phyloP scores from a whole-genome alignment of 2,113 vertebrate species.

The Dicaeum eximium region DNA sequence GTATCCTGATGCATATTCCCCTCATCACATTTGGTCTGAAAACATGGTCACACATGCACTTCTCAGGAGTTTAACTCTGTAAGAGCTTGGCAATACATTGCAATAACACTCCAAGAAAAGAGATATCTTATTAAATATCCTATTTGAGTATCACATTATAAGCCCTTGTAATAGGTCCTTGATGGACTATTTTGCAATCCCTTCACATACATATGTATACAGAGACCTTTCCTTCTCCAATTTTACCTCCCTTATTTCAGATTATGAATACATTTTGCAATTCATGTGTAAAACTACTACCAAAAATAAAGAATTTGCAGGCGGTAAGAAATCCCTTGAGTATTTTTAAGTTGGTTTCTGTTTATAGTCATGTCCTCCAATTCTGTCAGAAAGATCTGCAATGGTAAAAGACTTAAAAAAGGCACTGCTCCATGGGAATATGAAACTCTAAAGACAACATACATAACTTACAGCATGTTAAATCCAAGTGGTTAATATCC shows the following conservation, averaged over 20 bases:
- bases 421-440: background rate
- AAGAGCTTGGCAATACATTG: background rate
- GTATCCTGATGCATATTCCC: background rate
- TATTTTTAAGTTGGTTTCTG: background rate
- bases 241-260: background rate
- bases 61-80: background rate
- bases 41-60: background rate
- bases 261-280: background rate
- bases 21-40: background rate
- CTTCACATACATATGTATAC: background rate
- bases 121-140: background rate
- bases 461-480: background rate
- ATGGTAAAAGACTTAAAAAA: background rate
- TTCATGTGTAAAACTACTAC: background rate
- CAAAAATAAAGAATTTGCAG: background rate
- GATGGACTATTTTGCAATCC: background rate
- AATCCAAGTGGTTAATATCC: background rate
- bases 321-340: conserved; percentile 29
- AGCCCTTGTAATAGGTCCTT: background rate
- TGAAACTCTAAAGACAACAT: background rate
- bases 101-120: background rate
- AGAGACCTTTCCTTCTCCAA: background rate
- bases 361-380: conserved; percentile 55
- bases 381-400: conserved; percentile 81
- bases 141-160: background rate